A percentile compares a stretch with the other conserved stretches of the same genome.
These are phyloP conservation scores for Oryzias celebensis DNA, from an alignment of 2,113 vertebrate species.

Conservation along the genomic window DNA sequence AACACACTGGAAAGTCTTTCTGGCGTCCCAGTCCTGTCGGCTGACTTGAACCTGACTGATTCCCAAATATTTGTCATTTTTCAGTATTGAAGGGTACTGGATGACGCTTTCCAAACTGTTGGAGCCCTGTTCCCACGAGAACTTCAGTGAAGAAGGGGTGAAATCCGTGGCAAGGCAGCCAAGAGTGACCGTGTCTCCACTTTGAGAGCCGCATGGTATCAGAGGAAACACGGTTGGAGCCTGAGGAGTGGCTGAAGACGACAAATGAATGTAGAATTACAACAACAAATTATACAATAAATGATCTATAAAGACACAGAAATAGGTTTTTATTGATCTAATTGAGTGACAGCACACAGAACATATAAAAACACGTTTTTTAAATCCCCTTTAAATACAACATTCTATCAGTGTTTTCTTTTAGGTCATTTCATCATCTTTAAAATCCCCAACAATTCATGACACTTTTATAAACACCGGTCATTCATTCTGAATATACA, in stretches of 20 bases:
- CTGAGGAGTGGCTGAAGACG: constrained; percentile 7
- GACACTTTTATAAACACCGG: no score
- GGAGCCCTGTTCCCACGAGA: constrained; percentile 55
- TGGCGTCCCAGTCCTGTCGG: neutral
- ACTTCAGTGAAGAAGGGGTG: constrained; percentile 58
- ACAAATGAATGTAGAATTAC: neutral
- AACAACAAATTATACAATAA: neutral
- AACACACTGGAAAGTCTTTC: fast-evolving
- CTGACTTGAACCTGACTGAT: constrained; percentile 65
- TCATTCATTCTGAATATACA: no score
- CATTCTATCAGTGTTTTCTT: no score
- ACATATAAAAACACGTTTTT: neutral
- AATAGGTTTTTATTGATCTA: neutral
- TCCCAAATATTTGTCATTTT: constrained; percentile 13
- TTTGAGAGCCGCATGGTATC: constrained; percentile 46
- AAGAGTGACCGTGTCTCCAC: constrained; percentile 36
- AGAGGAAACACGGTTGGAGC: constrained; percentile 69
- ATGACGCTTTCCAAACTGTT: neutral
- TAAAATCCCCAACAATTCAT: no score
- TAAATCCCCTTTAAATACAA: no score
- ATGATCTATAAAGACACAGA: neutral
- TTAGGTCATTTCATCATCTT: no score
- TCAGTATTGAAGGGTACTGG: constrained; percentile 40
- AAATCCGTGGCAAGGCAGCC: constrained; percentile 79
- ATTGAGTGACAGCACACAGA: neutral